Evolutionary conservation across 2,888 invertebrate species (phyloP), one percentile per base, ranked within the genome.

Genomic region (Marronus borbonicus): DNA sequence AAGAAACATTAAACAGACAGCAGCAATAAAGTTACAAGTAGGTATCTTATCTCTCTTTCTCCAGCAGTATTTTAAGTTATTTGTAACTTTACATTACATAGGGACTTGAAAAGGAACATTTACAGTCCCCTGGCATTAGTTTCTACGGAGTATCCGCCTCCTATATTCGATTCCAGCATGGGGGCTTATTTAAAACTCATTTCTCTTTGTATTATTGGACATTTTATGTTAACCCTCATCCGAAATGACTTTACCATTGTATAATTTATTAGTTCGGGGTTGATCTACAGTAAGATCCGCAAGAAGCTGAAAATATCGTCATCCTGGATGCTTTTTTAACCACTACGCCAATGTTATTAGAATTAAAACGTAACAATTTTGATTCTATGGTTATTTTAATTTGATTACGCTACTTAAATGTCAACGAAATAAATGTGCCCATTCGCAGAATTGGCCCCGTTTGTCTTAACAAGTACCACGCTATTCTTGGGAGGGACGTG

Each of bases 181-280:
- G 76, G 76, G 64, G 76, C 76, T 28, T 65, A 76, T 76, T 76
- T 76, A 76, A 76, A 76, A 76, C 20, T 39, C 65, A 76, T 65
- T 65, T 76, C 49, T 76, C 64, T 76, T 76, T 65, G 50, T 76
- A 65, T 58, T 75, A 62, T 64, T 50, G 64, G 50, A 62, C 62
- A 65, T 76, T 14, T 65, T 65, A 31, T 24, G 75, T 76, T 49
- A 44, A 65, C 76, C 76, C 76, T 64, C 62, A 64, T 76, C 49
- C 31, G 12, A 12, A 62, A 62, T 24, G 24, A 20, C 20, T 24
- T 60, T 60, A 8, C 12, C 44, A 44, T 44, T 44, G 8, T 44
- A 44, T 44, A 8, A 44, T 44, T 44, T 44, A 44, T 44, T 44
- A 44, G 44, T 12, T 44, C 0, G 44, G 44, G 44, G 8, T 1